Conservation (phyloP, 2,113 vertebrate species). For the Nothocercus nigrocapillus region DNA sequence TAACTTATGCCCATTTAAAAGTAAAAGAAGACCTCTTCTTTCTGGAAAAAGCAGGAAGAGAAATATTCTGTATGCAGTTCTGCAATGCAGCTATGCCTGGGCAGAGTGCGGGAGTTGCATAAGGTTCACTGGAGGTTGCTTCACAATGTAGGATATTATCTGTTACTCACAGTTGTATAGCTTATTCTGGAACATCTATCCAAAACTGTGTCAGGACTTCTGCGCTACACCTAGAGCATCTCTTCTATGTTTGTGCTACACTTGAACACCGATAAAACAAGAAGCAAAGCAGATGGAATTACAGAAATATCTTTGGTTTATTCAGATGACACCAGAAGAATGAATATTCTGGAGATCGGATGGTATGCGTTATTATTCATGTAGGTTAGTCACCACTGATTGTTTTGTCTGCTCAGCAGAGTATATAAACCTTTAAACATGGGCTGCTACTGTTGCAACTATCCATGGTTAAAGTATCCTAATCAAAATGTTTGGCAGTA, state of each 20-base stretch:
- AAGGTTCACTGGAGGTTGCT: not conserved
- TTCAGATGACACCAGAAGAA: constrained; percentile 38
- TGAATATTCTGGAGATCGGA: constrained; percentile 16
- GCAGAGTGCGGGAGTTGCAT: not conserved
- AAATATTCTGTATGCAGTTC: not conserved
- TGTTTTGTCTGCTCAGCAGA: constrained; percentile 40
- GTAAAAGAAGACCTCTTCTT: not conserved
- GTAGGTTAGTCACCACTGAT: constrained; percentile 20
- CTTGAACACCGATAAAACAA: constrained; percentile 43
- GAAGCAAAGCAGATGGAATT: constrained; percentile 28
- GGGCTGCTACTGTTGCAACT: not conserved
- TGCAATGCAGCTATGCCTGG: not conserved
- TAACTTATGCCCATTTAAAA: not conserved
- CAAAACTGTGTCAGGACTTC: not conserved
- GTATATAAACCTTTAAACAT: not conserved
- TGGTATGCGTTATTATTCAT: constrained; percentile 31
- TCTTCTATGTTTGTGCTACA: not conserved
- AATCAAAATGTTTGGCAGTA: not conserved
- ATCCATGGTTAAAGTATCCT: not conserved
- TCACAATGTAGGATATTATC: not conserved
- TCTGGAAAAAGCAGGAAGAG: not conserved
- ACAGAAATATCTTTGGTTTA: constrained; percentile 20
- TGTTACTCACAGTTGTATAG: not conserved
- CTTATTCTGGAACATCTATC: not conserved
- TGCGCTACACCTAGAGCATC: not conserved